Base-by-base conservation (phyloP, 2,888 invertebrate genomes). In the Luperina testacea region DNA sequence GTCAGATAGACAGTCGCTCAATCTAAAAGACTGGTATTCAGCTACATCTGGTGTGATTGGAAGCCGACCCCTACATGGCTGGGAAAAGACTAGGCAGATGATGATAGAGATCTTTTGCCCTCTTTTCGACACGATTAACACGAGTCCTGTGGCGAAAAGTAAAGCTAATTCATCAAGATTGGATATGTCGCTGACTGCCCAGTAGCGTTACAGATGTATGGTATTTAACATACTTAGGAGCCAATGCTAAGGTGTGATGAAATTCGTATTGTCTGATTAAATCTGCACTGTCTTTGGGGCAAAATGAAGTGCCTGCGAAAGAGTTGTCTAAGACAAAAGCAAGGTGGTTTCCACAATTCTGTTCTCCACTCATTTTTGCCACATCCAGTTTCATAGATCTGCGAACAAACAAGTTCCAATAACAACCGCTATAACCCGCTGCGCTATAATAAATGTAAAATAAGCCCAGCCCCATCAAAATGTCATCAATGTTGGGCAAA, bases 401-500 rank as follows among this genome's bases (percentile, higher is more conserved):
- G 15, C 61, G 88, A 85, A 59, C 80, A 90, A 93, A 94, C 94
- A 90, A 93, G 93, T 93, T 92, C 87, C 88, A 90, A 91, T 91
- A 32, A 32, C 32, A 32, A 32, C 32, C 32, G 32, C 32, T 32
- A 32, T 32, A 92, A 89, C 96, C 95, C 93, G 96, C 96, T 96
- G 96, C 89, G 96, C 91, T 88, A 91, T 95, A 95, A 96, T 96
- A 95, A 95, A 93, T 94, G 94, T 95, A 95, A 94, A 92, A 91
- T 92, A 92, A 94, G 93, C 90, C 92, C 91, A 90, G 91, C 91
- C 92, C 91, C 95, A 96, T 96, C 96, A 94, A 95, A 96, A 96
- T 96, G 96, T 96, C 96, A 96, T 96, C 96, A 93, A 91, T 94
- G 96, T 94, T 94, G 89, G 93, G 93, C 94, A 94, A 94, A 93